phyloP scores from a whole-genome alignment of 1,140 invertebrate genomes.

The Aphaenogaster floridana region DNA sequence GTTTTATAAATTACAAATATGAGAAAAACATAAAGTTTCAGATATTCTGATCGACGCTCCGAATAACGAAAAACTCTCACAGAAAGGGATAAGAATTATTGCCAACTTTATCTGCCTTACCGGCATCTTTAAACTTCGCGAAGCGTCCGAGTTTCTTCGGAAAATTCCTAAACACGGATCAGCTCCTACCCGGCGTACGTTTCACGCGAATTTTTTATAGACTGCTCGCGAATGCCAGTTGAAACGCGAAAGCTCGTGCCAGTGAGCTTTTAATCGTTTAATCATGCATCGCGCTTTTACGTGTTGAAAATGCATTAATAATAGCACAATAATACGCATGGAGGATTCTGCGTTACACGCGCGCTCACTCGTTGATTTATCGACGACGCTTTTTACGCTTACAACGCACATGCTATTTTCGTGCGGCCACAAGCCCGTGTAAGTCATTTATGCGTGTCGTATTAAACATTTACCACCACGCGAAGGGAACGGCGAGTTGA shows the following conservation, averaged over 20 bases:
- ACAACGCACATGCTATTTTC: constrained; percentile 11
- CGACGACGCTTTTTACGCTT: neutral
- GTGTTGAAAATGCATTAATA: constrained; percentile 24
- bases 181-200: neutral
- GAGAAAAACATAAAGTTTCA: neutral
- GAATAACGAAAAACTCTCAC: neutral
- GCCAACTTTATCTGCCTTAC: no score
- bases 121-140: neutral
- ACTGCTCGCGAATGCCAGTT: neutral
- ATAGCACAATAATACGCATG: constrained; percentile 20
- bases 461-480: constrained; percentile 15
- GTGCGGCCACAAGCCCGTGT: neutral
- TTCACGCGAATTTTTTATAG: constrained; percentile 29
- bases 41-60: neutral
- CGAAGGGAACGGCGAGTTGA: neutral
- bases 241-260: neutral
- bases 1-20: neutral
- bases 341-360: neutral
- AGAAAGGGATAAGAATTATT: neutral
- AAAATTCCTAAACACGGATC: constrained; percentile 14
- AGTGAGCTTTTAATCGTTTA: constrained; percentile 45
- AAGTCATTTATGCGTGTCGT: constrained; percentile 29
- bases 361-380: constrained; percentile 21
- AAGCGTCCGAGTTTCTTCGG: neutral
- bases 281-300: constrained; percentile 25